Evolutionary conservation across 2,797 vertebrate genomes (phyloP).

Genomic region (Sebastes oblongus): DNA sequence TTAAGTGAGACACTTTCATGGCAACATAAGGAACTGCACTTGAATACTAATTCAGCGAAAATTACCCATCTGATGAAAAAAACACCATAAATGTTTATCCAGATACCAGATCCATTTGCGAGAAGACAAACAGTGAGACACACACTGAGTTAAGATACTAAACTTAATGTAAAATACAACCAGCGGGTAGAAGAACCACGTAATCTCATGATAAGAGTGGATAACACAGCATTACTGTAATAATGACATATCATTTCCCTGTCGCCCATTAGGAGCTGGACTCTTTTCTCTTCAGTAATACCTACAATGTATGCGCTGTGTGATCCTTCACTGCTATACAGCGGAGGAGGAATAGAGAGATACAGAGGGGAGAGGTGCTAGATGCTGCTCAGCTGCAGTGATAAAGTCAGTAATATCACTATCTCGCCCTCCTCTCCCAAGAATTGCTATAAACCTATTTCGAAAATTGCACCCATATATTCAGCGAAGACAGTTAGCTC

Average conservation of each 20-base stretch:
- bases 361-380: slow-evolving; percentile 66
- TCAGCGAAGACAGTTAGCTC: slow-evolving; percentile 82
- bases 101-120: slow-evolving; percentile 17
- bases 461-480: slow-evolving; percentile 87
- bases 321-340: slow-evolving; percentile 55
- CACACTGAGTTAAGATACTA: slow-evolving; percentile 24
- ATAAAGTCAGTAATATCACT: slow-evolving; percentile 87
- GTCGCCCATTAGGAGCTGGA: slow-evolving; percentile 33
- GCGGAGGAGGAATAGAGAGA: slow-evolving; percentile 65
- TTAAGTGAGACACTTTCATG: slow-evolving; percentile 1
- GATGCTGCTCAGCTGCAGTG: slow-evolving; percentile 81
- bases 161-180: slow-evolving; percentile 28
- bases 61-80: slow-evolving; percentile 19
- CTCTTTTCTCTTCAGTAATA: slow-evolving; percentile 49
- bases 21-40: slow-evolving; percentile 21
- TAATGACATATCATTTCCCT: slow-evolving; percentile 46
- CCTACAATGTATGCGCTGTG: slow-evolving; percentile 34
- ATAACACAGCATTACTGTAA: slow-evolving; percentile 50
- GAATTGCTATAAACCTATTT: slow-evolving; percentile 88
- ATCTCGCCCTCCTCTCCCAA: slow-evolving; percentile 84
- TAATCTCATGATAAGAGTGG: slow-evolving; percentile 29
- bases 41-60: slow-evolving; percentile 39
- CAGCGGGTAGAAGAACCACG: slow-evolving; percentile 3
- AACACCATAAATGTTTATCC: not conserved
- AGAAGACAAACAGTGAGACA: slow-evolving; percentile 19